Percentiles rank a stretch among this genome's conserved stretches.
phyloP scores from a whole-genome alignment of 2,888 invertebrate genomes.

The Therioaphis trifolii region DNA sequence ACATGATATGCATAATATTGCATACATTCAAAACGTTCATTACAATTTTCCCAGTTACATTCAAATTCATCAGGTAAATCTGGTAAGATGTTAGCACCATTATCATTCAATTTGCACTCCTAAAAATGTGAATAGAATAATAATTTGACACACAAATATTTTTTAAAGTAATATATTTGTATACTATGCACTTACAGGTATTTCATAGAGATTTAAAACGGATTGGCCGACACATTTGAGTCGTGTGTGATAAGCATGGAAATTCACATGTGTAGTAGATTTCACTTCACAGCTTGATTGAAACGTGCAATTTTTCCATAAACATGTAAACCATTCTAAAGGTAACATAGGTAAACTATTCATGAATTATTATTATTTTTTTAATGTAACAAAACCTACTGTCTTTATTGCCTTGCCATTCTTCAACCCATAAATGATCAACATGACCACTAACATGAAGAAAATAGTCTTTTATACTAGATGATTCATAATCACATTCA shows the following conservation, averaged over 20 bases:
- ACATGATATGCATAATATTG: conserved; percentile 73
- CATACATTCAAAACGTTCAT: conserved; percentile 68
- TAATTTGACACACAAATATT: too few relatives aligned
- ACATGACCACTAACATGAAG: conserved; percentile 38
- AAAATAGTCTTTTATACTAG: conserved; percentile 4
- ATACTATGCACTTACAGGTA: conserved; percentile 65
- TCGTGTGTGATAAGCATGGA: conserved; percentile 85
- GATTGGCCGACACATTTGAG: conserved; percentile 78
- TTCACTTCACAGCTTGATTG: conserved; percentile 70
- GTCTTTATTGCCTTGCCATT: conserved; percentile 54
- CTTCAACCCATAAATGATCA: conserved; percentile 49
- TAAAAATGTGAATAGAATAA: too few relatives aligned
- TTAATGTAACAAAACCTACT: conserved; percentile 21
- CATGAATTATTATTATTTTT: not conserved
- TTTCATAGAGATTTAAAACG: too few relatives aligned
- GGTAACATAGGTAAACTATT: not conserved
- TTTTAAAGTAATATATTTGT: too few relatives aligned
- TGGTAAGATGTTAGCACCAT: too few relatives aligned
- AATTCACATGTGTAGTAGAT: conserved; percentile 77
- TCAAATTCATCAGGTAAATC: too few relatives aligned
- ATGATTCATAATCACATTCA: conserved; percentile 34
- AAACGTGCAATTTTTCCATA: conserved; percentile 74
- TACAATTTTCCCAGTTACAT: conserved; percentile 69
- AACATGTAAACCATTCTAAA: conserved; percentile 70
- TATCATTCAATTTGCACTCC: too few relatives aligned